These are phyloP conservation scores for Chrysochloris asiatica DNA, from an alignment of 2,113 vertebrate genomes.

Conservation along the genomic window DNA sequence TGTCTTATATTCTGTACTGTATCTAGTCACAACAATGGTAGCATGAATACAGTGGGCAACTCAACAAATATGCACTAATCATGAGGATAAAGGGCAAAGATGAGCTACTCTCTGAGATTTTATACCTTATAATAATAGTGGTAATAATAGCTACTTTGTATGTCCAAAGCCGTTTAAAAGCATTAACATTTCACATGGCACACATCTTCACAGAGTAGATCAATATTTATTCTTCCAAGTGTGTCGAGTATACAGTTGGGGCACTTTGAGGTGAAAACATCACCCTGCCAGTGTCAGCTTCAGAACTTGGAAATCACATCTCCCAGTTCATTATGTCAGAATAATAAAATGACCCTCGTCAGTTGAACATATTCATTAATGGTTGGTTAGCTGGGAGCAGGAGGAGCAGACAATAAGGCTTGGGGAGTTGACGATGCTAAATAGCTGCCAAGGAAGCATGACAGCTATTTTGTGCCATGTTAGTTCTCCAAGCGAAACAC, in stretches of 20 bases:
- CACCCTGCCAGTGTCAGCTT: constrained; percentile 28
- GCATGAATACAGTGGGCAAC: neutral
- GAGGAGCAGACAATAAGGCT: neutral
- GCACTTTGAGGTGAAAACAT: constrained; percentile 43
- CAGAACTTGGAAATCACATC: constrained; percentile 54
- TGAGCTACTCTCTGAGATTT: constrained; percentile 44
- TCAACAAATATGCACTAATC: neutral
- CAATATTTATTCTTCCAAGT: constrained; percentile 67
- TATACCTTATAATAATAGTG: constrained; percentile 61
- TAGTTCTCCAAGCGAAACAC: neutral
- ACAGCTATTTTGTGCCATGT: neutral
- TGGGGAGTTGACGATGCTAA: neutral
- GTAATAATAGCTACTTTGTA: constrained; percentile 60
- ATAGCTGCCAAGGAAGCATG: neutral
- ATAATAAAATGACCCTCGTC: constrained; percentile 57
- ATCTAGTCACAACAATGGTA: neutral
- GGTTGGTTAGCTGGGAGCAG: too few relatives aligned
- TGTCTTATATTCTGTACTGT: neutral
- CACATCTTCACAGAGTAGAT: constrained; percentile 46
- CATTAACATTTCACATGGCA: constrained; percentile 63
- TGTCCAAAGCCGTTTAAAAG: constrained; percentile 48
- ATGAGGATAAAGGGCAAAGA: constrained; percentile 50
- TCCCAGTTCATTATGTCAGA: constrained; percentile 68
- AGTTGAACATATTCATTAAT: constrained; percentile 37
- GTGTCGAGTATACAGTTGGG: constrained; percentile 30